phyloP scores from a whole-genome alignment of 2,113 vertebrate species.

The Tamias sibiricus region DNA sequence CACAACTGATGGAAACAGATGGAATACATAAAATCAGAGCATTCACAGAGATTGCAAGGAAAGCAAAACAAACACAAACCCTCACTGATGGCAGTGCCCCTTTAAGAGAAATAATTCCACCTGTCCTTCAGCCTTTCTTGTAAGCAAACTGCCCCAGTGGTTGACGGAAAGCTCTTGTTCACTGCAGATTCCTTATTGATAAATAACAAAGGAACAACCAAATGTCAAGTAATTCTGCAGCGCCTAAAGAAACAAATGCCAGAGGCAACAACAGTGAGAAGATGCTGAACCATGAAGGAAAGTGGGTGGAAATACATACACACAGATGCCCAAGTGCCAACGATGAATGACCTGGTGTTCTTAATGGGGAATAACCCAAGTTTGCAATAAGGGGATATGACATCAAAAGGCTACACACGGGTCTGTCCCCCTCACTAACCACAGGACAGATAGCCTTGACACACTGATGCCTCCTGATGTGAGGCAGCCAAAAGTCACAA shows the following conservation, averaged over 20 bases:
- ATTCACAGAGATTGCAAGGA: not conserved
- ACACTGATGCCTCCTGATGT: not conserved
- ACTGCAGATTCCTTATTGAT: not conserved
- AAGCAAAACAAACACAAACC: slow-evolving; percentile 52
- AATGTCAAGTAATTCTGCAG: slow-evolving; percentile 40
- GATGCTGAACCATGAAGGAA: not conserved
- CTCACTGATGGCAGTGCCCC: not conserved
- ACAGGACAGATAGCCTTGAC: not conserved
- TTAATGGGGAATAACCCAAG: not conserved
- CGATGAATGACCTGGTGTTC: not conserved
- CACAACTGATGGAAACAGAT: slow-evolving; percentile 16
- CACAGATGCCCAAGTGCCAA: not conserved
- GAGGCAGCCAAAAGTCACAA: not conserved
- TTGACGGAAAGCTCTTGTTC: slow-evolving; percentile 31
- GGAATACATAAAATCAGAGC: slow-evolving; percentile 3
- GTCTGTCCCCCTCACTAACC: not conserved
- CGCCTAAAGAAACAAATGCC: not conserved
- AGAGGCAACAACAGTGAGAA: not conserved
- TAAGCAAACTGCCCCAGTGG: not conserved
- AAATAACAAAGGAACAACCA: slow-evolving; percentile 51
- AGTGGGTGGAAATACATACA: not conserved
- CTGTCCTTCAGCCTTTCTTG: not conserved
- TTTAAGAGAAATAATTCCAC: slow-evolving; percentile 31
- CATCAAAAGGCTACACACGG: not conserved
- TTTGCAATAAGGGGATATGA: too few species aligned